These are phyloP conservation scores for Nylanderia fulva DNA, from an alignment of 1,140 invertebrate genomes.

Conservation along the genomic window DNA sequence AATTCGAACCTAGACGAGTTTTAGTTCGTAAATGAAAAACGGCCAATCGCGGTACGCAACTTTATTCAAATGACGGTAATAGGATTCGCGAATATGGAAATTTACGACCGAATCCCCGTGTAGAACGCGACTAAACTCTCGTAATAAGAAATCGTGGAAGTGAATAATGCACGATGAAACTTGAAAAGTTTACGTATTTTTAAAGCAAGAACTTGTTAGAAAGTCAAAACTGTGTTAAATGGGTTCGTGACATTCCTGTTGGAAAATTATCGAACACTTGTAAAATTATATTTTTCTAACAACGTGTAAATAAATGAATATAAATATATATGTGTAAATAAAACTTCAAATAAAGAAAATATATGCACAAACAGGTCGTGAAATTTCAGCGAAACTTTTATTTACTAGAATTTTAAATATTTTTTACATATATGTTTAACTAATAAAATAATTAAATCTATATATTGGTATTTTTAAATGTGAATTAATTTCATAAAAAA, in stretches of 20 bases:
- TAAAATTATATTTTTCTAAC: constrained; percentile 9
- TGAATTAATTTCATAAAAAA: background rate
- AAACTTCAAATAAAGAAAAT: background rate
- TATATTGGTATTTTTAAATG: constrained; percentile 1
- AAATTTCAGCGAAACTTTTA: constrained; percentile 6
- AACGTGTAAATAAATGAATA: background rate
- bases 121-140: constrained; percentile 39
- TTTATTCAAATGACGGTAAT: constrained; percentile 47
- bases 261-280: background rate
- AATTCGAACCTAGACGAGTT: constrained; percentile 10
- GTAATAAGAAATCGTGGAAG: constrained; percentile 55
- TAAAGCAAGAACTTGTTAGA: constrained; percentile 28
- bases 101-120: constrained; percentile 36
- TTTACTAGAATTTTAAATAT: constrained; percentile 9
- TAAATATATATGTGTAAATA: background rate
- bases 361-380: background rate
- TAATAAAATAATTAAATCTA: background rate
- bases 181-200: constrained; percentile 43
- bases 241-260: constrained; percentile 10
- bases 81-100: constrained; percentile 46
- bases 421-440: background rate
- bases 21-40: constrained; percentile 25
- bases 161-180: constrained; percentile 52
- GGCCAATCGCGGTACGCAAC: constrained; percentile 28
- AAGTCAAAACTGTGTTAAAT: constrained; percentile 42